Evolutionary conservation across 1,140 invertebrate species (phyloP).

Genomic region (Leptonema lineaticorne): DNA sequence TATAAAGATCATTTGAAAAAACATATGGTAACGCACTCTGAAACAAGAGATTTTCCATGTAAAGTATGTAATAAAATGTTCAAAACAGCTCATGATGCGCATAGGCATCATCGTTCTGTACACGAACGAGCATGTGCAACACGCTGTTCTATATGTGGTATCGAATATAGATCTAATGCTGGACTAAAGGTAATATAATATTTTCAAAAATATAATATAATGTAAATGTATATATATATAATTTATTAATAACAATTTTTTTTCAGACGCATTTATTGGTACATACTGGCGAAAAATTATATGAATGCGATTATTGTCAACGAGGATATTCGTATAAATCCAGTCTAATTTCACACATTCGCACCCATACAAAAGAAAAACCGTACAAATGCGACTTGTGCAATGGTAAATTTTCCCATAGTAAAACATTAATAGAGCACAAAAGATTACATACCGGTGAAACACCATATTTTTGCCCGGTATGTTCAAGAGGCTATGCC

Average conservation of each 20-base stretch:
- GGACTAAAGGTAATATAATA: slow-evolving; percentile 23
- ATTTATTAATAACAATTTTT: slow-evolving; percentile 7
- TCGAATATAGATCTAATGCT: slow-evolving; percentile 14
- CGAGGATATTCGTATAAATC: slow-evolving; percentile 21
- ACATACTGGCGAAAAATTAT: slow-evolving; percentile 34
- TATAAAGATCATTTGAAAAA: background rate
- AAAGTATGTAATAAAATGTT: slow-evolving; percentile 26
- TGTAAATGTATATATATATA: background rate
- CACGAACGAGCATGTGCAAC: slow-evolving; percentile 12
- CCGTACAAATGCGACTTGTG: slow-evolving; percentile 48
- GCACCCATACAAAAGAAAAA: slow-evolving; percentile 45
- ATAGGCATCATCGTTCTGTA: slow-evolving; percentile 15
- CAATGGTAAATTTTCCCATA: slow-evolving; percentile 45
- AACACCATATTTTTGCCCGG: slow-evolving; percentile 56
- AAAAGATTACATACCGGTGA: slow-evolving; percentile 53
- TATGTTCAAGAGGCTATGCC: slow-evolving; percentile 54
- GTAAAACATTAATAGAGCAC: slow-evolving; percentile 46
- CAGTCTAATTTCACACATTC: slow-evolving; percentile 26
- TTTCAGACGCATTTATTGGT: slow-evolving; percentile 34
- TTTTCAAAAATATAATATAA: background rate
- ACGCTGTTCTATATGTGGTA: slow-evolving; percentile 19
- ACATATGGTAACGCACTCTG: slow-evolving; percentile 16
- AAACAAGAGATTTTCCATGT: slow-evolving; percentile 24
- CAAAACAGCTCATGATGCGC: slow-evolving; percentile 10
- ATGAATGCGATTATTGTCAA: slow-evolving; percentile 30